Conservation (phyloP, 2,113 vertebrate genomes). For the Phyllopteryx taeniolatus region DNA sequence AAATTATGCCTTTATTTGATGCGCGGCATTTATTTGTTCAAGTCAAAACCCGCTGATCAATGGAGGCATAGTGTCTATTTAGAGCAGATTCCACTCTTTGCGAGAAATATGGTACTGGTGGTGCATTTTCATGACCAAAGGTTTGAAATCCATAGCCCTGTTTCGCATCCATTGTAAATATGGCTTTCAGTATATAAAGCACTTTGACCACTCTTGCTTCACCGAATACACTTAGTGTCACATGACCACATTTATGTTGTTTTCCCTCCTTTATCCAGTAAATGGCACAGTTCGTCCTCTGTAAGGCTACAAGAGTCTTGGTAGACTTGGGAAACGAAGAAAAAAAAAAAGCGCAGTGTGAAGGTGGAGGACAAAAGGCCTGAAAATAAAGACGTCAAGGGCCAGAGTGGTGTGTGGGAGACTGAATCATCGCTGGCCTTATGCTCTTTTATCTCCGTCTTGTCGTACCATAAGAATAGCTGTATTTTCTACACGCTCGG, state of each 20-base stretch:
- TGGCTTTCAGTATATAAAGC: background rate
- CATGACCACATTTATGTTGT: background rate
- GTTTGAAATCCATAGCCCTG: background rate
- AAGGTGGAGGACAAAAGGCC: constrained; percentile 19
- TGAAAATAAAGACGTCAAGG: constrained; percentile 25
- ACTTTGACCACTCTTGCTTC: background rate
- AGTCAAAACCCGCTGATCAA: too few relatives aligned
- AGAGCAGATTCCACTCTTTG: background rate
- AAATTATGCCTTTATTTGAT: too few relatives aligned
- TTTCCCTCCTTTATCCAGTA: background rate
- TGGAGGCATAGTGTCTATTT: too few relatives aligned
- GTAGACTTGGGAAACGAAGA: background rate
- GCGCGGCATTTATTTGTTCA: too few relatives aligned
- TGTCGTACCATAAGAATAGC: constrained; percentile 11
- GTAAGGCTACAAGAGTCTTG: background rate
- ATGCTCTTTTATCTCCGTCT: constrained; percentile 39
- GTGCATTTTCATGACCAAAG: background rate
- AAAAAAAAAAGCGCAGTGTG: background rate
- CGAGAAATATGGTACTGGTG: background rate
- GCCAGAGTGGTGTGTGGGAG: constrained; percentile 44
- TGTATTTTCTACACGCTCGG: constrained; percentile 9
- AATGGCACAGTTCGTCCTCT: background rate
- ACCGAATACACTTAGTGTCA: background rate
- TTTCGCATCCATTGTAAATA: background rate
- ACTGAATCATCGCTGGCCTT: constrained; percentile 56